Conservation (phyloP, 2,888 invertebrate species). For the Priapulus caudatus region DNA sequence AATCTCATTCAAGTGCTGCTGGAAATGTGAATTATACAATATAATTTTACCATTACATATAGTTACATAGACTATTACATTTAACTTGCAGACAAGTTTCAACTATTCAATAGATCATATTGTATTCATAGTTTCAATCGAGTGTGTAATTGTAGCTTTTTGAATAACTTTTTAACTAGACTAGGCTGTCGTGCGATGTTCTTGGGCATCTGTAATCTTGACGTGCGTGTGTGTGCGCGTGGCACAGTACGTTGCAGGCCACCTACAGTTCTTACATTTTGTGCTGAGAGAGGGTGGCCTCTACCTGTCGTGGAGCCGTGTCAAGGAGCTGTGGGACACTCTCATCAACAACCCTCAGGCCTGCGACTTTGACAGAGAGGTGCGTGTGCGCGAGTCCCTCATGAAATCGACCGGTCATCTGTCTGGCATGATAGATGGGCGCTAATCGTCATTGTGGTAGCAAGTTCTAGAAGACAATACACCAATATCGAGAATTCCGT, state of each 20-base stretch:
- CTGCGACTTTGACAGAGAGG: constrained; percentile 41
- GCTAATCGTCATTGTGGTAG: background rate
- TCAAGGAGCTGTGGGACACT: constrained; percentile 42
- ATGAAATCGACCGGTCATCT: too few relatives aligned
- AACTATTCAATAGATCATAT: background rate
- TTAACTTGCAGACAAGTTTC: background rate
- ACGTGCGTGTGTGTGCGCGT: too few relatives aligned
- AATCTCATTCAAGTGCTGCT: too few relatives aligned
- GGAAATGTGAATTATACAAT: too few relatives aligned
- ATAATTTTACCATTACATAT: constrained; percentile 2
- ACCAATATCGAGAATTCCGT: too few relatives aligned
- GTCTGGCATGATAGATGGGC: too few relatives aligned
- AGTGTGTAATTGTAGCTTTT: constrained; percentile 5
- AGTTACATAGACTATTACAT: constrained; percentile 2
- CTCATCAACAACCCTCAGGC: constrained; percentile 38
- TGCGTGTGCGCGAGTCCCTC: constrained; percentile 20
- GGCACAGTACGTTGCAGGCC: constrained; percentile 40
- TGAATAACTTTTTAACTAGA: background rate
- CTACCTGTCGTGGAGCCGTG: constrained; percentile 40
- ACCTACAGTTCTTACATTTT: constrained; percentile 42
- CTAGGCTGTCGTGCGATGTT: too few relatives aligned
- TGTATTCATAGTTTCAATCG: background rate
- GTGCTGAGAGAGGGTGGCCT: constrained; percentile 41
- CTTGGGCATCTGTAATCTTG: too few relatives aligned
- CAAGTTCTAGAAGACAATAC: constrained; percentile 4